These are phyloP conservation scores for Xiphophorus birchmanni DNA, from an alignment of 2,797 vertebrate genomes.

Conservation along the genomic window DNA sequence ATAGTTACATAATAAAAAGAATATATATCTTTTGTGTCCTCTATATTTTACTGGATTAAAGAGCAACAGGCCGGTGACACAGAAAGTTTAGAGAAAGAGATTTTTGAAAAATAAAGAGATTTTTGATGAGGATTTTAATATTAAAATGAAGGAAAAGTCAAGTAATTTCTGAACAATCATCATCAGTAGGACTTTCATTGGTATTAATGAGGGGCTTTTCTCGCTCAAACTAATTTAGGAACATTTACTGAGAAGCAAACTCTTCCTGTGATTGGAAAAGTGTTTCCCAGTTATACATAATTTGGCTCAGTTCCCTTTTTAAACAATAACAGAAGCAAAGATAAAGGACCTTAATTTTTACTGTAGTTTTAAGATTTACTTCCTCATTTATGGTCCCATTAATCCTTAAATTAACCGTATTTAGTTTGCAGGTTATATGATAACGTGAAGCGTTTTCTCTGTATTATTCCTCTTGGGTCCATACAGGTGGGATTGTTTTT, in stretches of 20 bases:
- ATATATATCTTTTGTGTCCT: not conserved
- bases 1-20: not conserved
- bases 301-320: not conserved
- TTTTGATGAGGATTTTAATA: not conserved
- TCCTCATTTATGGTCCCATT: not conserved
- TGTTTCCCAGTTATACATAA: not conserved
- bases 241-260: not conserved
- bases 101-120: not conserved
- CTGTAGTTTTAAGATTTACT: not conserved
- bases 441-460: slow-evolving; percentile 20
- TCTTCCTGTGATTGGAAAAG: not conserved
- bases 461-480: slow-evolving; percentile 45
- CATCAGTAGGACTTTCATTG: not conserved
- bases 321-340: too few species aligned
- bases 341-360: not conserved
- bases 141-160: not conserved
- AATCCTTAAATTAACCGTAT: not conserved
- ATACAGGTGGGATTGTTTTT: slow-evolving; percentile 40
- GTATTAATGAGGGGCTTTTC: not conserved
- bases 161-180: not conserved
- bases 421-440: slow-evolving; percentile 16
- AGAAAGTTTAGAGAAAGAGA: not conserved
- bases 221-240: not conserved
- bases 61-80: not conserved
- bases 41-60: not conserved